Evolutionary conservation across 2,797 vertebrate genomes (phyloP).

Genomic region (Molossus molossus): DNA sequence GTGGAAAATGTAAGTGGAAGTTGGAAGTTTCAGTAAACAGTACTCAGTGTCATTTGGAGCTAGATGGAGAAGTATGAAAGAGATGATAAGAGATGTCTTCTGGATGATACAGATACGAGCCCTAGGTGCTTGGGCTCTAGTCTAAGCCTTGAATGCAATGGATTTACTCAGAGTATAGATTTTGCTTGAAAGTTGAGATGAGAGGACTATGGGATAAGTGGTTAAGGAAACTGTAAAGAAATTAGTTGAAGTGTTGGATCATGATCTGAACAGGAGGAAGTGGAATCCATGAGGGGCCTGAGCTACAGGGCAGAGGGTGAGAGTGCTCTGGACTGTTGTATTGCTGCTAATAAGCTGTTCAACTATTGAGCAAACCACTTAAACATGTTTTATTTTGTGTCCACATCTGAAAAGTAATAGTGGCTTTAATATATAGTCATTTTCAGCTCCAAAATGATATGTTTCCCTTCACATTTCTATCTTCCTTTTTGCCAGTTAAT

Average conservation of each 20-base stretch:
- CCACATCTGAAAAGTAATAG: background rate
- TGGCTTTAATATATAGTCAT: background rate
- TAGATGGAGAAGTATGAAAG: background rate
- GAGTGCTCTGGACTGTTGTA: too few relatives aligned
- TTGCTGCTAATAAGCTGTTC: background rate
- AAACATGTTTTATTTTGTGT: background rate
- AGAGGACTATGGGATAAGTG: background rate
- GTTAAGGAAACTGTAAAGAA: background rate
- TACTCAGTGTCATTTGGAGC: background rate
- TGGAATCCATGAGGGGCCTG: background rate
- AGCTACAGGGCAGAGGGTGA: background rate
- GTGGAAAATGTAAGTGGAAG: background rate
- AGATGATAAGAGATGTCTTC: background rate
- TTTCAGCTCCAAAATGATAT: background rate
- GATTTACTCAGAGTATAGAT: background rate
- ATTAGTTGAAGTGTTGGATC: background rate
- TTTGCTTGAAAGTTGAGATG: background rate
- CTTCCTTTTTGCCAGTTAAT: background rate
- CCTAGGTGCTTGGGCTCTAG: background rate
- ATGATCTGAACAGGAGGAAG: background rate
- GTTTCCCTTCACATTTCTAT: background rate
- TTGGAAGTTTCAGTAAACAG: background rate
- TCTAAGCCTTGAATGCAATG: background rate
- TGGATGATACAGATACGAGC: background rate
- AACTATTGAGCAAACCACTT: background rate